A percentile compares a stretch with the other conserved stretches of the same genome.
phyloP scores from a whole-genome alignment of 2,113 vertebrate genomes.

The Anguilla japonica region DNA sequence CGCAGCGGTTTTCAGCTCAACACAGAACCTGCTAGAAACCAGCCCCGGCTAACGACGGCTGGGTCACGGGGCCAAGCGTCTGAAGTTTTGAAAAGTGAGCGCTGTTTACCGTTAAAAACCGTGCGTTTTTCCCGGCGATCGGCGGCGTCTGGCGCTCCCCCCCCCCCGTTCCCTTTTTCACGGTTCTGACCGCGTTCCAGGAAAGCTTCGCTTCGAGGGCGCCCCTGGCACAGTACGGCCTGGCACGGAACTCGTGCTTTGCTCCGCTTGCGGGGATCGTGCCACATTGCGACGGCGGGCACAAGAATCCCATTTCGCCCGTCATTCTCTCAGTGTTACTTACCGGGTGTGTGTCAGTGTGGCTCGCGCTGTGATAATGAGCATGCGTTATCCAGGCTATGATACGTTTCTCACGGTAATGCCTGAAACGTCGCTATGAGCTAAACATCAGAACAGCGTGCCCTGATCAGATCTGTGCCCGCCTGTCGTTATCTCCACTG shows the following conservation, averaged over 20 bases:
- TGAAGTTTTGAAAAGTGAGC: not conserved
- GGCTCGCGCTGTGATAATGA: too few relatives aligned
- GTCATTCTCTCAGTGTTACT: too few relatives aligned
- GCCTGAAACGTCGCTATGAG: too few relatives aligned
- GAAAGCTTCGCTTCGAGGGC: not conserved
- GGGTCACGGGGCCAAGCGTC: not conserved
- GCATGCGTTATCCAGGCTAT: not conserved
- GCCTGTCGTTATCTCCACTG: too few relatives aligned
- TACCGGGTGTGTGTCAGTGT: too few relatives aligned
- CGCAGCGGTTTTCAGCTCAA: not conserved
- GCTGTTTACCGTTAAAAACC: not conserved
- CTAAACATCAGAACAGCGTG: too few relatives aligned
- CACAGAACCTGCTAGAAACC: not conserved
- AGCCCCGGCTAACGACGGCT: not conserved
- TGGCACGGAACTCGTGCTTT: not conserved
- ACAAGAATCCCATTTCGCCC: too few relatives aligned
- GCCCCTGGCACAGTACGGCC: too few relatives aligned
- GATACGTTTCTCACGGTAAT: too few relatives aligned
- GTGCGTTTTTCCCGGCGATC: not conserved
- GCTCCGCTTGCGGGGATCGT: too few relatives aligned
- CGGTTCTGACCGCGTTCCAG: not conserved
- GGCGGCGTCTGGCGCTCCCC: not conserved
- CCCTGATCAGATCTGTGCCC: too few relatives aligned
- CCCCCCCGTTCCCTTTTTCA: not conserved
- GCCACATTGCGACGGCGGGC: not conserved